Evolutionary conservation across 2,888 invertebrate species (phyloP).

Genomic region (Dusona sp.): DNA sequence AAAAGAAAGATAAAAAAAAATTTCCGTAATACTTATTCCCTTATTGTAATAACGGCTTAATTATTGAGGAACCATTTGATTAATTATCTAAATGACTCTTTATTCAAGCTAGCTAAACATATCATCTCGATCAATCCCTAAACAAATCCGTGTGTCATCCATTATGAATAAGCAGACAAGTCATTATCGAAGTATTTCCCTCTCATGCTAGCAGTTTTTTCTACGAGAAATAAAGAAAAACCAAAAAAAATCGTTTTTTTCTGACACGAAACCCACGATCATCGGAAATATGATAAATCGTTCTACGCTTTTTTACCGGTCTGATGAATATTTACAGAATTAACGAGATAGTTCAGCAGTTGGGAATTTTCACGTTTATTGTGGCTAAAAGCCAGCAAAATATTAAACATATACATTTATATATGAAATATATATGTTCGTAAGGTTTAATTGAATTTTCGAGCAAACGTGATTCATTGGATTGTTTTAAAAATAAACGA

Average conservation of each 20-base stretch:
- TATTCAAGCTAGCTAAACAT: not conserved
- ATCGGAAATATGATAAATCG: not conserved
- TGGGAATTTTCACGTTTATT: constrained; percentile 26
- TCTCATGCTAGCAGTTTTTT: not conserved
- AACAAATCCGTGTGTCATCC: not conserved
- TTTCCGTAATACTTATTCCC: not conserved
- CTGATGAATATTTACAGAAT: constrained; percentile 20
- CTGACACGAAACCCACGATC: not conserved
- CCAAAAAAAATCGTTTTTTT: not conserved
- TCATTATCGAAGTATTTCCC: not conserved
- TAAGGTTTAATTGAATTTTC: constrained; percentile 17
- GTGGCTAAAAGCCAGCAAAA: constrained; percentile 58
- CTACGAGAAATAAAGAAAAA: not conserved
- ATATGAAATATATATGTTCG: not conserved
- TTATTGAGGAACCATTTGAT: not conserved
- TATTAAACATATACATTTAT: constrained; percentile 4
- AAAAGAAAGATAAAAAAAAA: not conserved
- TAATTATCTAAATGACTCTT: not conserved
- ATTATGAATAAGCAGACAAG: not conserved
- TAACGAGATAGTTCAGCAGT: constrained; percentile 39
- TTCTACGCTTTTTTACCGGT: not conserved
- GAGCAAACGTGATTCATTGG: constrained; percentile 22
- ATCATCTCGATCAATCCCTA: not conserved
- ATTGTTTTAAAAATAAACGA: constrained; percentile 21
- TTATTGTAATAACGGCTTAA: not conserved